Base-by-base conservation (phyloP, 2,888 invertebrate genomes). In the Ormyrus thymus region DNA sequence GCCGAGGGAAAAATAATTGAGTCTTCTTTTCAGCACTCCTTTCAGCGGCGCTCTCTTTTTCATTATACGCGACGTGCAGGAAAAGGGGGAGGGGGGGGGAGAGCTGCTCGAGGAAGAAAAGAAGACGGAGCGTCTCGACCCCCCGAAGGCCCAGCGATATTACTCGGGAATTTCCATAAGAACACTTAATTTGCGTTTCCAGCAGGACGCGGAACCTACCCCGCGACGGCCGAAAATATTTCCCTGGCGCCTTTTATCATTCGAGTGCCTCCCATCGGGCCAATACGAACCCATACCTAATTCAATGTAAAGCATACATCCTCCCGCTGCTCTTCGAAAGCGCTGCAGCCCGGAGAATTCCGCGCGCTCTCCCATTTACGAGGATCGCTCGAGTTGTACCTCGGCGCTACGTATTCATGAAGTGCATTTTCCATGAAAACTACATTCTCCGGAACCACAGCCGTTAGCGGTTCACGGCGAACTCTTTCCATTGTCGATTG, bases 91-190 rank as follows among this genome's bases (percentile, higher is more conserved):
- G 56, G 3, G 29, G 8, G 48, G 58, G 58, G 58, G n/a, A 58
- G 70, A 62, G 11, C 43, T 53, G 29, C 29, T 29, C 29, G 29
- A 58, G 64, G 69, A 45, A 76, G 71, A 64, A 51, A 56, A 65
- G 55, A 48, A 50, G 58, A 65, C 51, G 71, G 74, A 70, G 78
- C 68, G 50, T 43, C 58, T 45, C 48, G 53, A 48, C 76, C 65
- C 81, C 61, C 70, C 58, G 65, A 72, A 61, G 68, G 68, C 78
- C 80, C 81, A 82, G 29, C 29, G 84, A 86, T 86, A 87, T 87
- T 87, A 86, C 86, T 84, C 56, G 78, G 83, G 79, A 84, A 87
- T 88, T 88, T 88, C 85, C 86, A 86, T 85, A 84, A 86, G 84
- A 87, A 87, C 84, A 84, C 84, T 86, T 85, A 84, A 81, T 83